A percentile compares a stretch with the other conserved stretches of the same genome.
phyloP scores from a whole-genome alignment of 2,797 vertebrate genomes.

The Lutjanus campechanus region DNA sequence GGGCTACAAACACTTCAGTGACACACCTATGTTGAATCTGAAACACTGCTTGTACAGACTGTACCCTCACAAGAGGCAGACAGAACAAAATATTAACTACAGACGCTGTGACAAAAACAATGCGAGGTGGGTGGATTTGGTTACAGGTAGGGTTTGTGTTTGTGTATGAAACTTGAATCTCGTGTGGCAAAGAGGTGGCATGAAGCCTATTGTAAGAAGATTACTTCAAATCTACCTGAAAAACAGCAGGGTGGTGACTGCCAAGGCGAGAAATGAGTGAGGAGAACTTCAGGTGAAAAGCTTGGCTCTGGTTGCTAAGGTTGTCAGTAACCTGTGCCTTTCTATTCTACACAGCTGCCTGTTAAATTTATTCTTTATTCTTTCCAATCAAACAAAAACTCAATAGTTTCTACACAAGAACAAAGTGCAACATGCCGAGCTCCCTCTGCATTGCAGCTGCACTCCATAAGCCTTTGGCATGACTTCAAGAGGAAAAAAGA shows the following conservation, averaged over 20 bases:
- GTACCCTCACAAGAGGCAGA: not conserved
- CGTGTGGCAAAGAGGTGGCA: constrained; percentile 10
- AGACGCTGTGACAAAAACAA: constrained; percentile 33
- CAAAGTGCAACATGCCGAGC: not conserved
- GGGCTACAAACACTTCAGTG: not conserved
- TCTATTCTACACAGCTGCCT: not conserved
- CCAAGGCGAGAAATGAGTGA: not conserved
- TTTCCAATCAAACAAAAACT: not conserved
- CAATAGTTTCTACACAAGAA: constrained; percentile 12
- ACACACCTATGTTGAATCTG: not conserved
- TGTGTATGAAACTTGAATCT: constrained; percentile 47
- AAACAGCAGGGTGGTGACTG: not conserved
- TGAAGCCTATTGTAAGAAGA: not conserved
- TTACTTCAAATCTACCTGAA: constrained; percentile 28
- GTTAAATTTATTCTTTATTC: not conserved
- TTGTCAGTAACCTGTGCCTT: not conserved
- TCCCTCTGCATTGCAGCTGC: constrained; percentile 20
- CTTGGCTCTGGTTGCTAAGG: not conserved
- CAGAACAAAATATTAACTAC: constrained; percentile 39
- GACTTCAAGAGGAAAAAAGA: constrained; percentile 5
- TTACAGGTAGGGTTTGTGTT: constrained; percentile 46
- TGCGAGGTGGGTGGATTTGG: constrained; percentile 38
- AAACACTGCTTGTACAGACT: constrained; percentile 6
- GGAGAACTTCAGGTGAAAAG: not conserved
- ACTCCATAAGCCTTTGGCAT: constrained; percentile 36